phyloP scores from a whole-genome alignment of 2,888 invertebrate species.

The Hylaea fasciaria region DNA sequence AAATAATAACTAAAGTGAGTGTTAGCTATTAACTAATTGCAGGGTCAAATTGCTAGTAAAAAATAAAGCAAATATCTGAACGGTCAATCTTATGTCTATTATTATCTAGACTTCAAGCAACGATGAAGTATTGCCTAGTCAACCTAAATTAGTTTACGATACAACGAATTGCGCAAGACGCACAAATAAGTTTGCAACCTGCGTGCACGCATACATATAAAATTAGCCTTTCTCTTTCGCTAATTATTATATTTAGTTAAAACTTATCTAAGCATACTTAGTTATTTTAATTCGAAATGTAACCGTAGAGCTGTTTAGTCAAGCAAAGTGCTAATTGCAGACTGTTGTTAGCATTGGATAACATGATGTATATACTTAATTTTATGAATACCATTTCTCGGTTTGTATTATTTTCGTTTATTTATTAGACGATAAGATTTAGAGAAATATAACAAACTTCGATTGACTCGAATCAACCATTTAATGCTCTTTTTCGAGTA shows the following conservation, averaged over 20 bases:
- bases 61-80: not conserved
- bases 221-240: slow-evolving; percentile 25
- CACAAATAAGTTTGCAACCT: slow-evolving; percentile 1
- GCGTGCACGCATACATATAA: not conserved
- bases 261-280: not conserved
- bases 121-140: not conserved
- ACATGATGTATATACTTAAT: too few relatives aligned
- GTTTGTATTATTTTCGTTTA: too few relatives aligned
- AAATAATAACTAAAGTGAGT: too few relatives aligned
- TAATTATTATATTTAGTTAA: slow-evolving; percentile 6
- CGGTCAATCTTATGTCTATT: not conserved
- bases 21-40: not conserved
- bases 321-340: too few relatives aligned
- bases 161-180: slow-evolving; percentile 7
- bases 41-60: not conserved
- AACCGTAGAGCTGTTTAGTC: not conserved
- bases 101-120: not conserved
- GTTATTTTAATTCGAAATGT: not conserved
- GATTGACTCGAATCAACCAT: too few relatives aligned
- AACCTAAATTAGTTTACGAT: not conserved
- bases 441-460: too few relatives aligned
- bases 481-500: too few relatives aligned
- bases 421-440: too few relatives aligned
- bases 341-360: too few relatives aligned
- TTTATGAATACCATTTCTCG: too few relatives aligned